These are phyloP conservation scores for Drosophila peninsularis DNA, from an alignment of 2,888 invertebrate species.

Conservation along the genomic window DNA sequence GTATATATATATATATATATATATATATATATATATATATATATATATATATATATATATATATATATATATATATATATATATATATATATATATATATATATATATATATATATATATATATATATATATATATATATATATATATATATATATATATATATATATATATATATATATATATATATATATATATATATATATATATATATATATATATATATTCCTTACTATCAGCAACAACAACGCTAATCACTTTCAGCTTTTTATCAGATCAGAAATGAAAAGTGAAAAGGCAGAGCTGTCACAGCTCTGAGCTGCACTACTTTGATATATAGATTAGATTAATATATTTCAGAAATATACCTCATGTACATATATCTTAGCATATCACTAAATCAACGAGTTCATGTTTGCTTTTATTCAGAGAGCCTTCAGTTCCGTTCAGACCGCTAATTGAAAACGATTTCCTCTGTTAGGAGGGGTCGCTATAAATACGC, in stretches of 20 bases:
- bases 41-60: too few species aligned
- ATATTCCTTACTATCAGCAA: too few species aligned
- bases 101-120: too few species aligned
- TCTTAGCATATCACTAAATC: not conserved
- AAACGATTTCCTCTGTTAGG: not conserved
- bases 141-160: too few species aligned
- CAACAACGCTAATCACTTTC: not conserved
- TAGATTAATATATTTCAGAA: not conserved
- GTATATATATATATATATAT: not conserved
- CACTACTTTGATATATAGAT: not conserved
- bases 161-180: too few species aligned
- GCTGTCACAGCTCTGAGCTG: not conserved
- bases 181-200: too few species aligned
- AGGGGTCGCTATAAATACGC: slow-evolving; percentile 22
- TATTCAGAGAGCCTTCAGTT: slow-evolving; percentile 1
- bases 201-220: too few species aligned
- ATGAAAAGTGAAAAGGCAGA: not conserved
- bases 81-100: too few species aligned
- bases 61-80: too few species aligned
- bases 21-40: too few species aligned
- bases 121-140: too few species aligned
- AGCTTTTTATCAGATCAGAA: not conserved
- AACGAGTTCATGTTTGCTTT: slow-evolving; percentile 1
- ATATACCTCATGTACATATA: not conserved
- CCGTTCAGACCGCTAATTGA: slow-evolving; percentile 13